Evolutionary conservation across 2,113 vertebrate genomes (phyloP).

Genomic region (Tragelaphus imberbis): DNA sequence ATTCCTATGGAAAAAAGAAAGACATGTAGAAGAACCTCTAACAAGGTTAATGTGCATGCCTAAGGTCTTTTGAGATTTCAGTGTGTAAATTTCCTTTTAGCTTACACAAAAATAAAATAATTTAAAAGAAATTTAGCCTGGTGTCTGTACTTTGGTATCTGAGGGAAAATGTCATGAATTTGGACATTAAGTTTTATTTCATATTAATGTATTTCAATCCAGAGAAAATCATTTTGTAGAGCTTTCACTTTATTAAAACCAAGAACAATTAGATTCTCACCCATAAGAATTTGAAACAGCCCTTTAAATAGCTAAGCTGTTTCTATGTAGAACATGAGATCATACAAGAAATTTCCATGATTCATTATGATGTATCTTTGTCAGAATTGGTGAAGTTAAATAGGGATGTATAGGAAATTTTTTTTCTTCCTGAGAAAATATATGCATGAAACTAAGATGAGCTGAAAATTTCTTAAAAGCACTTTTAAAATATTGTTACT

Average conservation of each 20-base stretch:
- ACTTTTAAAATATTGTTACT: slow-evolving; percentile 11
- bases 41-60: slow-evolving; percentile 93
- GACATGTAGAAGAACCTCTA: slow-evolving; percentile 90
- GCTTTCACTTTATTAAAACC: neutral
- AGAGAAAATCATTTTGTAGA: neutral
- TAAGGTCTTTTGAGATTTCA: slow-evolving; percentile 91
- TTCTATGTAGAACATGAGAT: neutral
- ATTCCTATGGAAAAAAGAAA: slow-evolving; percentile 98
- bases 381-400: neutral
- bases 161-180: neutral
- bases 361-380: slow-evolving; percentile 5
- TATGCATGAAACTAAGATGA: neutral
- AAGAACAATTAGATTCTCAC: neutral
- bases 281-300: neutral
- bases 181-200: neutral
- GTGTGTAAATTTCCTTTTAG: slow-evolving; percentile 99
- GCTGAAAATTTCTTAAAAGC: slow-evolving; percentile 10
- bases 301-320: neutral
- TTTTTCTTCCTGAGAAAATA: slow-evolving; percentile 7
- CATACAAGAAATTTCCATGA: neutral
- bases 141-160: slow-evolving; percentile 1
- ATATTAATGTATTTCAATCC: neutral
- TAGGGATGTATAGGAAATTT: neutral
- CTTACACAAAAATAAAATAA: slow-evolving; percentile 98
- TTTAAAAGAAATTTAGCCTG: slow-evolving; percentile 88